Evolutionary conservation across 2,888 invertebrate genomes (phyloP).

Genomic region (Cephus nigrinus): DNA sequence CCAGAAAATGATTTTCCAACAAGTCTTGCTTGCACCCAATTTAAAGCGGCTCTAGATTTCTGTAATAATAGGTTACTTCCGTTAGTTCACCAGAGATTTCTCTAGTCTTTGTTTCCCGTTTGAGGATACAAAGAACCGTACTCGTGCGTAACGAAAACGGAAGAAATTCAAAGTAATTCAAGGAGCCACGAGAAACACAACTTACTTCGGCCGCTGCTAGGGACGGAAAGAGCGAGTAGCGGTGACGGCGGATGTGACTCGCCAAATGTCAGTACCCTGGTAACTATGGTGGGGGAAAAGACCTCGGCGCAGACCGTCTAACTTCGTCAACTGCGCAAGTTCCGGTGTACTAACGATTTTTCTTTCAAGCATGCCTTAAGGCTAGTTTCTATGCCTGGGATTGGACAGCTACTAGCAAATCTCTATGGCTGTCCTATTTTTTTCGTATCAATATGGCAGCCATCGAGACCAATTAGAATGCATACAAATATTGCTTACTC

Average conservation of each 20-base stretch:
- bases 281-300: conserved; percentile 8
- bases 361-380: background rate
- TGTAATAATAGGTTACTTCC: conserved; percentile 29
- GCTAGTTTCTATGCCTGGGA: background rate
- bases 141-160: conserved; percentile 8
- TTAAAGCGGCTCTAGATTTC: conserved; percentile 43
- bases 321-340: conserved; percentile 14
- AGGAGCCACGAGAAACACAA: conserved; percentile 19
- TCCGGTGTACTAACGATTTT: conserved; percentile 33
- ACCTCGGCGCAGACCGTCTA: conserved; percentile 21
- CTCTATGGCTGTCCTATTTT: background rate
- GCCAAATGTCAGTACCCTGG: conserved; percentile 4
- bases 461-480: background rate
- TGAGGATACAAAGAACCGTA: conserved; percentile 9
- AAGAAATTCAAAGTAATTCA: background rate
- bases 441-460: background rate
- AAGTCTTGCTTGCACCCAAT: conserved; percentile 1
- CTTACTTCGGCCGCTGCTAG: conserved; percentile 55
- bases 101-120: background rate
- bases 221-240: conserved; percentile 56
- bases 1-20: conserved; percentile 30
- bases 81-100: background rate
- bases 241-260: conserved; percentile 41
- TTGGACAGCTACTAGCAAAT: background rate
- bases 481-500: background rate